A percentile compares a stretch with the other conserved stretches of the same genome.
Evolutionary conservation across 2,888 invertebrate species (phyloP).

Genomic region (Neocrepidodera transversa): DNA sequence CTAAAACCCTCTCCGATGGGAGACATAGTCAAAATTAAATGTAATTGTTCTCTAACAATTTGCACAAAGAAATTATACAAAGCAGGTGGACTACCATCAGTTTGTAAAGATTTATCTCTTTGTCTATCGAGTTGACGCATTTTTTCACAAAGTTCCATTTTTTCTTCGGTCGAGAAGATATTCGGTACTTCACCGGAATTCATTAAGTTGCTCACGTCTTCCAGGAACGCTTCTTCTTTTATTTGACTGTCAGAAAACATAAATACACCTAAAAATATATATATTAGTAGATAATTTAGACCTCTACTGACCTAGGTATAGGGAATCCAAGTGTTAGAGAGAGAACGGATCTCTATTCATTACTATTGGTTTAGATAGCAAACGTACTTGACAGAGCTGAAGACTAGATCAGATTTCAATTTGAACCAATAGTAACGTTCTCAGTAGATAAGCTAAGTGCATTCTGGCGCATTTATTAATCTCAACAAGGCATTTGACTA

Average conservation of each 20-base stretch:
- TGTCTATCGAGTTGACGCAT: constrained; percentile 91
- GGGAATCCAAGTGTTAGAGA: too few relatives aligned
- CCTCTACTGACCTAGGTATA: too few relatives aligned
- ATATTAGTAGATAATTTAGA: too few relatives aligned
- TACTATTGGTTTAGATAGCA: too few relatives aligned
- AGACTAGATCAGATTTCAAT: too few relatives aligned
- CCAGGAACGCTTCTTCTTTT: constrained; percentile 91
- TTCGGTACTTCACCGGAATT: constrained; percentile 96
- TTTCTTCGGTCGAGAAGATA: constrained; percentile 84
- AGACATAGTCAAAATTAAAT: constrained; percentile 89
- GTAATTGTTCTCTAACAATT: constrained; percentile 88
- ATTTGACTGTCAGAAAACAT: constrained; percentile 92
- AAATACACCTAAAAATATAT: constrained; percentile 69
- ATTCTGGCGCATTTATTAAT: too few relatives aligned
- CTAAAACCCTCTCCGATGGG: constrained; percentile 87
- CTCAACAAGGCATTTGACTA: too few relatives aligned
- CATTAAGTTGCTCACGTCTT: constrained; percentile 90
- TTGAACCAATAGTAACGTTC: too few relatives aligned
- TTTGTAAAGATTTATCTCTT: constrained; percentile 84
- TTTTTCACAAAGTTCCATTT: constrained; percentile 89
- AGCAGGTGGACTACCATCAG: constrained; percentile 90
- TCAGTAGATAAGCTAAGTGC: too few relatives aligned
- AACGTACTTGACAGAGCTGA: too few relatives aligned
- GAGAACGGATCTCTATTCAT: too few relatives aligned
- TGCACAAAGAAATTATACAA: constrained; percentile 90